Percentiles rank a stretch among this genome's conserved stretches.
phyloP scores from a whole-genome alignment of 2,888 invertebrate genomes.

The Ptychoptera albimana region DNA sequence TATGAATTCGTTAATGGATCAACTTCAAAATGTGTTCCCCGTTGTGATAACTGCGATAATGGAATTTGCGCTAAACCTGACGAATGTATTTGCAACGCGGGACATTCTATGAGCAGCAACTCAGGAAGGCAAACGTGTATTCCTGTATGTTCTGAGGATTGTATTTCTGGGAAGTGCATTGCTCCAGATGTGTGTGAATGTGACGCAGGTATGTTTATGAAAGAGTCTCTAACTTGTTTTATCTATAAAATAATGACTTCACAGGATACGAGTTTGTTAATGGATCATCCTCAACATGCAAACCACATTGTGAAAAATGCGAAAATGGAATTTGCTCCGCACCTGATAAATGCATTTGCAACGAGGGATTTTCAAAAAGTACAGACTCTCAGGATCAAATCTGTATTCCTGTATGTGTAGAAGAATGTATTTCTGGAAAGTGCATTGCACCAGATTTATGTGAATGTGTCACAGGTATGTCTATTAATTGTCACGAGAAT shows the following conservation, averaged over 20 bases:
- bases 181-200: conserved; percentile 2
- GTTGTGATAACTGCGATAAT: conserved; percentile 2
- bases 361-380: background rate
- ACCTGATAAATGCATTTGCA: background rate
- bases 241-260: no score
- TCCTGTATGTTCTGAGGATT: conserved; percentile 16
- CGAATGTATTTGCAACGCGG: background rate
- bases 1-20: no score
- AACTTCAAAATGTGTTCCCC: conserved; percentile 4
- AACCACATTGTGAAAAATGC: conserved; percentile 5
- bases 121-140: conserved; percentile 9
- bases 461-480: background rate
- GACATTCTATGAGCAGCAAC: background rate
- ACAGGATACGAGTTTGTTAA: no score
- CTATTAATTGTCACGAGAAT: no score
- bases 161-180: conserved; percentile 9
- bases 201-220: background rate
- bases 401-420: conserved; percentile 16
- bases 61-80: background rate
- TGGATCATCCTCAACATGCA: conserved; percentile 1
- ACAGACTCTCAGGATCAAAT: background rate
- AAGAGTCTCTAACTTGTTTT: background rate
- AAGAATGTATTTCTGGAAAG: conserved; percentile 12
- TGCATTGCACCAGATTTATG: conserved; percentile 2
- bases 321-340: background rate